Evolutionary conservation across 2,113 vertebrate species (phyloP).

Genomic region (Myiozetetes cayanensis): DNA sequence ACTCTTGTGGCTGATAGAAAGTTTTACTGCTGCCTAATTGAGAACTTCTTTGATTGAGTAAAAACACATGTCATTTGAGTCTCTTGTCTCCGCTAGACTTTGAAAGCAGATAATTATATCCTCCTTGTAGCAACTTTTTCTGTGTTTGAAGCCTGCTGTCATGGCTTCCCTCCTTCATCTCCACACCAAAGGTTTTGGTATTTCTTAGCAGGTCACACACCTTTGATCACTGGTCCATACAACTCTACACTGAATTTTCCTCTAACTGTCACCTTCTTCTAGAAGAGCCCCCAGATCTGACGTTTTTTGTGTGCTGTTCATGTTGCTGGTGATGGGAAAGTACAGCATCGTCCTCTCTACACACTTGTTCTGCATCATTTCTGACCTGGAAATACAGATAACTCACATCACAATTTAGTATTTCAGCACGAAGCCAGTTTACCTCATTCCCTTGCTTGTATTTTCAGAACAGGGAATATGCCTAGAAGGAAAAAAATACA

Average conservation of each 20-base stretch:
- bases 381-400: not conserved
- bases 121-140: not conserved
- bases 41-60: not conserved
- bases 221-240: not conserved
- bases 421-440: not conserved
- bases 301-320: not conserved
- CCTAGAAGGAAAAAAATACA: not conserved
- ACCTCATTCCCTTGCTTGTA: not conserved
- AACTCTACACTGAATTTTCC: not conserved
- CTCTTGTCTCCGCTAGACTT: not conserved
- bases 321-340: not conserved
- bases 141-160: not conserved
- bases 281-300: not conserved
- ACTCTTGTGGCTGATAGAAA: not conserved
- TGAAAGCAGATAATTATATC: not conserved
- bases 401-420: not conserved
- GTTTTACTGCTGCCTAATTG: not conserved
- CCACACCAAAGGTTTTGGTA: not conserved
- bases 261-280: not conserved
- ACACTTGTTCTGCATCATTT: accelerated
- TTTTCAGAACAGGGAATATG: not conserved
- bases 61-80: not conserved
- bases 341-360: not conserved
- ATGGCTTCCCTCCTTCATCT: not conserved
- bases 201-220: not conserved